phyloP scores from a whole-genome alignment of 2,888 invertebrate genomes.

The Drosophila gaucha region DNA sequence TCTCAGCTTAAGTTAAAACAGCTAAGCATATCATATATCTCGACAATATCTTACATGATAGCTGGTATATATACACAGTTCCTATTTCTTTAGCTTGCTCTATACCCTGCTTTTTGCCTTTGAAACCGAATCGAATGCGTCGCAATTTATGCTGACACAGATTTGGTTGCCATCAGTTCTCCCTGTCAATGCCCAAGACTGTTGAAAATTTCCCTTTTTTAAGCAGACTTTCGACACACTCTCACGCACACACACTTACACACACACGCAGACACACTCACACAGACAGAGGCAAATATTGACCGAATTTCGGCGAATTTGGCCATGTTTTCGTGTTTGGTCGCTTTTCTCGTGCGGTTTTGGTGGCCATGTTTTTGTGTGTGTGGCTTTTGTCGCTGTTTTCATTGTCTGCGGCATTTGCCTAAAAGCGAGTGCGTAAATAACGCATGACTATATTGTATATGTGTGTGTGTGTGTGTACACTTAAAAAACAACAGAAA shows the following conservation, averaged over 20 bases:
- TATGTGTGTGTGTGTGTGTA: neutral
- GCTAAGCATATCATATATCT: neutral
- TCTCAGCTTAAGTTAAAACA: too few relatives aligned
- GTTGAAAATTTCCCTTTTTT: constrained; percentile 50
- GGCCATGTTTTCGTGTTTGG: constrained; percentile 47
- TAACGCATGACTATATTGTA: constrained; percentile 36
- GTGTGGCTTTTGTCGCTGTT: constrained; percentile 41
- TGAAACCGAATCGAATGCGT: constrained; percentile 25
- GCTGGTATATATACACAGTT: neutral
- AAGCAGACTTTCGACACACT: constrained; percentile 16
- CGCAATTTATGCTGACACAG: constrained; percentile 60
- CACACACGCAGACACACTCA: constrained; percentile 16
- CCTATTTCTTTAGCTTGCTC: neutral
- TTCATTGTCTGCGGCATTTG: constrained; percentile 52
- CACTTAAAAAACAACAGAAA: constrained; percentile 1
- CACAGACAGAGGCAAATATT: constrained; percentile 58
- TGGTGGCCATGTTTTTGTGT: constrained; percentile 44
- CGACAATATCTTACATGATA: neutral
- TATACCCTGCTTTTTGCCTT: neutral
- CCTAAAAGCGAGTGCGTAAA: constrained; percentile 47
- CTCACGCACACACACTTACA: constrained; percentile 8
- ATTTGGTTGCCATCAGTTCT: constrained; percentile 28
- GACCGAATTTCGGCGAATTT: constrained; percentile 72
- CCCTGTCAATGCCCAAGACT: constrained; percentile 30
- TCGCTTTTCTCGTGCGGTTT: constrained; percentile 41